Evolutionary conservation across 2,113 vertebrate genomes (phyloP), one percentile per base, ranked within the genome.

Genomic region (Grammomys dolichurus): DNA sequence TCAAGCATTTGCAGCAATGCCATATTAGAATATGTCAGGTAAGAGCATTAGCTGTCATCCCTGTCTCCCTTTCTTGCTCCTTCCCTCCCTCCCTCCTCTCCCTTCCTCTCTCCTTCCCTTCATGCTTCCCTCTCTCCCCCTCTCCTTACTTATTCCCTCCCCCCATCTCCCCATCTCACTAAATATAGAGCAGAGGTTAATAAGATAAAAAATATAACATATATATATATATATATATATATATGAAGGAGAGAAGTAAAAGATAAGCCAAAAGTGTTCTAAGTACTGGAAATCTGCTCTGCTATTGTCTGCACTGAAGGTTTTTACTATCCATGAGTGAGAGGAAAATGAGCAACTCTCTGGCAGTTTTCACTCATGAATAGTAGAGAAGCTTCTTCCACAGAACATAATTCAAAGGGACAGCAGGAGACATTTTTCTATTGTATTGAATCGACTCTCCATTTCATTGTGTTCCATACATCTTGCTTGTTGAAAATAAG

Each of bases 61-160:
- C 43, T 77, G 6, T 1, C 19, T 3, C 7, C 3, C 81, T 17
- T 24, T 11, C 10, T 24, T 16, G 3, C 1, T 69, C 17, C 70
- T 17, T n/a, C 6, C 70, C 1, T n/a, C 0, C 1, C 2, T 40
- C 70, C 7, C 6, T 33, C 33, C 69, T 0, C 20, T 22, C 2
- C 11, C 22, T 26, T 5, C 8, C 2, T 14, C 33, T 7, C 2
- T 22, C 20, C 7, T 9, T 33, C 60, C 51, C 24, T 73, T n/a
- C 36, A 4, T 40, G 3, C 13, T 46, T 10, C 4, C 17, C 16
- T 69, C 24, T 46, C 1, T 13, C 36, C 13, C 31, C 1, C 3
- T 43, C 7, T 63, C 24, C 82, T 65, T 58, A 2, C 4, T 11
- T 26, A 14, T 2, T 28, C n/a, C 7, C 6, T 28, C 26, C 2